phyloP scores from a whole-genome alignment of 2,113 vertebrate species.

The Psophia crepitans region DNA sequence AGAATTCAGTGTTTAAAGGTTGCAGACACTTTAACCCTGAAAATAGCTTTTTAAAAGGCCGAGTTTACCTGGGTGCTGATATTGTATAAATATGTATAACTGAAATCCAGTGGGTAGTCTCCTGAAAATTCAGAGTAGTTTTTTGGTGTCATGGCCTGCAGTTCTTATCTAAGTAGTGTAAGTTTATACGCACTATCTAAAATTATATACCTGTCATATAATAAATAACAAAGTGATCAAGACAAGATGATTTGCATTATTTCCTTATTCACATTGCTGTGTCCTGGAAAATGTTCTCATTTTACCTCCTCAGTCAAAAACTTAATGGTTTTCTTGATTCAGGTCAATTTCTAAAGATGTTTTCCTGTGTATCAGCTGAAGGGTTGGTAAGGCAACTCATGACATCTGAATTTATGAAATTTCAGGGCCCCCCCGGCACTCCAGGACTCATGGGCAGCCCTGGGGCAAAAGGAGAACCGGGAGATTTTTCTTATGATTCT shows the following conservation, averaged over 20 bases:
- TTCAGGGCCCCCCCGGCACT: conserved; percentile 79
- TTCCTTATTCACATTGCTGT: not conserved
- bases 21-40: not conserved
- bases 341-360: not conserved
- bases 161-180: not conserved
- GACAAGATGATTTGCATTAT: not conserved
- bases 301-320: not conserved
- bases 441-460: conserved; percentile 85
- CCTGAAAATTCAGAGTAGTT: not conserved
- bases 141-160: not conserved
- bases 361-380: not conserved
- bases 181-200: not conserved
- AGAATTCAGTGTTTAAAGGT: not conserved
- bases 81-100: not conserved
- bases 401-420: not conserved
- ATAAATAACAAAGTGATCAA: not conserved
- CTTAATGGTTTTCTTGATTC: not conserved
- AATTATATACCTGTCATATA: not conserved
- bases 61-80: not conserved
- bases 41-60: not conserved
- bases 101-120: not conserved
- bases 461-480: conserved; percentile 89
- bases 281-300: not conserved
- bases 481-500: conserved; percentile 81
- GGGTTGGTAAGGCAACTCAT: not conserved